Evolutionary conservation across 2,888 invertebrate genomes (phyloP), one percentile per base, ranked within the genome.

Genomic region (Athetis lepigone): DNA sequence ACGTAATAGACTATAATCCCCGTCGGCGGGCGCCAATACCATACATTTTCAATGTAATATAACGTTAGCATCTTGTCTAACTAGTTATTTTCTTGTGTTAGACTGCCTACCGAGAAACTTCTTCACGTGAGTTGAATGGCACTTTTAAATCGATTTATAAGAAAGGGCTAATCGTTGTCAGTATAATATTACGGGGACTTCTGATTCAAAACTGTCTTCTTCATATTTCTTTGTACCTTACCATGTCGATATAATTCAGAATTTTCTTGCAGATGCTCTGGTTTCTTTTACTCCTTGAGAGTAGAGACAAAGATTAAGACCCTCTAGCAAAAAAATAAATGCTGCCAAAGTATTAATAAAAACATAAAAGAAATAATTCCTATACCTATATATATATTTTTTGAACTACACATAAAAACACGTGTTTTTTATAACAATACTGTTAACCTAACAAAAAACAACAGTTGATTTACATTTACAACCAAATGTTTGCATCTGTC

Each of bases 401-500:
- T n/a, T n/a, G n/a, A n/a, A n/a, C n/a, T n/a, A n/a, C n/a, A 33
- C 33, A 4, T 13, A 33, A 4, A 47, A 42, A 36, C 71, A 55
- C 52, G 45, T 67, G 51, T 69, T 67, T 18, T n/a, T 36, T 37
- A 4, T 45, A 49, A 55, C 55, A 74, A 64, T 59, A 49, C 29
- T 29, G 65, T 40, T 37, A 13, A 42, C 3, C 37, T 52, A 50
- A 49, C 43, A 59, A 69, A 67, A 60, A 70, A 75, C 27, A 74
- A 49, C 18, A 18, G 52, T 68, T 42, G 49, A 64, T 64, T 51
- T 25, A 33, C 9, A 64, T 69, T 58, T 16, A 21, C 19, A 43
- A 69, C 46, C 54, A 68, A 59, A 13, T 42, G 49, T 70, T 66
- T 56, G 62, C 75, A 79, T 67, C 76, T 74, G 74, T 64, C 71